Evolutionary conservation across 2,797 vertebrate species (phyloP).

Genomic region (Heliangelus exortis): DNA sequence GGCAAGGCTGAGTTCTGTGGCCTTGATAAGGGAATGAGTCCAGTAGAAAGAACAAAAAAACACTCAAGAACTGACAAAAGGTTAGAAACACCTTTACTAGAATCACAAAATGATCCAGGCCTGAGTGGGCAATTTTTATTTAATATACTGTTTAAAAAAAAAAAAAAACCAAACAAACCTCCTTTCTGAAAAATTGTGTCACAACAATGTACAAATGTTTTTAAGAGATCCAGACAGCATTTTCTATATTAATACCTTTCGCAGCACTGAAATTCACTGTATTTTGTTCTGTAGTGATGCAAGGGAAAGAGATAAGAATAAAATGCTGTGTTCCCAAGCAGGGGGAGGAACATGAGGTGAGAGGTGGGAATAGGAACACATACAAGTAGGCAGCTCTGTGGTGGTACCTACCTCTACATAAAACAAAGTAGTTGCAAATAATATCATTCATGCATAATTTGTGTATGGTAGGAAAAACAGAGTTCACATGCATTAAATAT

Average conservation of each 20-base stretch:
- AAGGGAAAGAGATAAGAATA: neutral
- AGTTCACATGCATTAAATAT: neutral
- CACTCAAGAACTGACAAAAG: neutral
- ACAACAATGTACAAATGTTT: neutral
- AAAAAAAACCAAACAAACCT: too few species aligned
- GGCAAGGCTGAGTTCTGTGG: neutral
- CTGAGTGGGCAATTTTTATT: neutral
- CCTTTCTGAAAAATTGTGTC: neutral
- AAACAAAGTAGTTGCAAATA: neutral
- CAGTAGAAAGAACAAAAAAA: neutral
- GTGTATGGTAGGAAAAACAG: neutral
- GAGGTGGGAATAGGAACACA: fast-evolving
- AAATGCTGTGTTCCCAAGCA: neutral
- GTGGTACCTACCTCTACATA: neutral
- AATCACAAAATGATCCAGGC: neutral
- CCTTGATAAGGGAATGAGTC: neutral
- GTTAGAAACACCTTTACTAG: fast-evolving
- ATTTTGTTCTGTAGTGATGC: neutral
- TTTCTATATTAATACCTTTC: neutral
- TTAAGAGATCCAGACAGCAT: neutral
- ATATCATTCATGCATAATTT: neutral
- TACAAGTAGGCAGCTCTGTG: neutral
- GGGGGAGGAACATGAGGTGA: neutral
- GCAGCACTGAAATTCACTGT: neutral
- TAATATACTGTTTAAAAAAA: neutral